Evolutionary conservation across 2,888 invertebrate genomes (phyloP).

Genomic region (Stenodera caucasica): DNA sequence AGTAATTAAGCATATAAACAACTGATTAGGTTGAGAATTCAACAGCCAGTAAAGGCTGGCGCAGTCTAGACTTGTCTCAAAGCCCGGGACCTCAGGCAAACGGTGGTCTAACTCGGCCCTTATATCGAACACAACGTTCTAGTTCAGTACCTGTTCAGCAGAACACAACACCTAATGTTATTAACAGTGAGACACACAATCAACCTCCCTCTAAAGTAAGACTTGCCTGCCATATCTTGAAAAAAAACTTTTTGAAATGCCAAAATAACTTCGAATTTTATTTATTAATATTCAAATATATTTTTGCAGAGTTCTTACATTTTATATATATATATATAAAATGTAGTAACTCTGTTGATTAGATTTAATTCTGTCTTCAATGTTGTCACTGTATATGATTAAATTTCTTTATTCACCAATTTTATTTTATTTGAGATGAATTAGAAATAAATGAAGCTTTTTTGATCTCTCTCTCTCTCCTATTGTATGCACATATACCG

Average conservation of each 20-base stretch:
- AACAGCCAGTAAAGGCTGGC: slow-evolving; percentile 57
- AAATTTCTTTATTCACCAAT: not conserved
- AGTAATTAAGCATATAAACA: slow-evolving; percentile 31
- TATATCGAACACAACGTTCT: slow-evolving; percentile 65
- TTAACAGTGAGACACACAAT: slow-evolving; percentile 46
- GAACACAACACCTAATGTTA: slow-evolving; percentile 42
- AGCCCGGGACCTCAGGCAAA: slow-evolving; percentile 48
- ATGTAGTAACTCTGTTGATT: slow-evolving; percentile 24
- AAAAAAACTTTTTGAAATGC: not conserved
- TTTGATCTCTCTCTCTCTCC: slow-evolving; percentile 1
- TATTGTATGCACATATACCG: slow-evolving; percentile 41
- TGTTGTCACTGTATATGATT: slow-evolving; percentile 34
- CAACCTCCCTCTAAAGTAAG: slow-evolving; percentile 53
- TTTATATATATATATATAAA: no score
- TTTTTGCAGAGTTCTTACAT: slow-evolving; percentile 22
- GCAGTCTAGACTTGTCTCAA: slow-evolving; percentile 58
- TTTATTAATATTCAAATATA: slow-evolving; percentile 5
- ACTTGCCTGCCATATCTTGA: slow-evolving; percentile 26
- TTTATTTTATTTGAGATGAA: slow-evolving; percentile 10
- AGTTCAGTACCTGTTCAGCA: slow-evolving; percentile 63
- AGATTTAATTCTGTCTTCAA: slow-evolving; percentile 30
- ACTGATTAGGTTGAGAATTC: slow-evolving; percentile 51
- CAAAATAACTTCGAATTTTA: not conserved
- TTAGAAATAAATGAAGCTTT: slow-evolving; percentile 21
- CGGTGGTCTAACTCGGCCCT: slow-evolving; percentile 56